Evolutionary conservation across 2,113 vertebrate species (phyloP), one percentile per base, ranked within the genome.

Genomic region (Epinephelus cyanopodus): DNA sequence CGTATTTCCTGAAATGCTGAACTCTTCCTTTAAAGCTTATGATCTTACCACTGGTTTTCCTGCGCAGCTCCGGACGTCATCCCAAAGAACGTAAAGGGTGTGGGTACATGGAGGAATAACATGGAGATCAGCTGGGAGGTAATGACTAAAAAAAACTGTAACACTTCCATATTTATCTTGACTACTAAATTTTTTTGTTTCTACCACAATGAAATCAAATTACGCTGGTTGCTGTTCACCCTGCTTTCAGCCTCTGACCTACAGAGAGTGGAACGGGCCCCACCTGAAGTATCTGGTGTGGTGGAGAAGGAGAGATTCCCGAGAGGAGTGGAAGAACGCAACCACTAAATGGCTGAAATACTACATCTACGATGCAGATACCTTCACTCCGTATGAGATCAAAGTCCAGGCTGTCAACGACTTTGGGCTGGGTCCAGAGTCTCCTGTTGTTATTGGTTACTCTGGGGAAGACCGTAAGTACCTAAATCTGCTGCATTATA

Each of bases 61-160:
- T 74, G 86, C 92, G 87, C 93, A 99, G 98, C 97, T 57, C 98
- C 98, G 17, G 98, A 99, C 93, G 92, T 96, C 57, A 97, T 98
- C 27, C 98, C 98, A 0, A 90, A 93, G 0, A 97, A 98, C 18
- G 90, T 99, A 48, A 96, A 96, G 90, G 98, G 98, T 54, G 94
- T 96, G 5, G 98, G 98, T 8, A 97, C 96, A 62, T 97, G 97
- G 83, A 97, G 97, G 88, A 99, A 98, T 91, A 99, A 99, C 93
- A 99, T 99, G 98, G 97, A 98, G 92, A 99, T 99, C 91, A 98
- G 97, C 1, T 99, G 98, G 98, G 98, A 96, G 69, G 98, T 99
- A 92, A 96, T 23, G 0, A 37, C 18, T 2, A 47, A 15, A 8
- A 13, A 64, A 62, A 58, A 17, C 6, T 13, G 2, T 21, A 54